Evolutionary conservation across 2,888 invertebrate genomes (phyloP), one percentile per base, ranked within the genome.

Genomic region (Rapana venosa): DNA sequence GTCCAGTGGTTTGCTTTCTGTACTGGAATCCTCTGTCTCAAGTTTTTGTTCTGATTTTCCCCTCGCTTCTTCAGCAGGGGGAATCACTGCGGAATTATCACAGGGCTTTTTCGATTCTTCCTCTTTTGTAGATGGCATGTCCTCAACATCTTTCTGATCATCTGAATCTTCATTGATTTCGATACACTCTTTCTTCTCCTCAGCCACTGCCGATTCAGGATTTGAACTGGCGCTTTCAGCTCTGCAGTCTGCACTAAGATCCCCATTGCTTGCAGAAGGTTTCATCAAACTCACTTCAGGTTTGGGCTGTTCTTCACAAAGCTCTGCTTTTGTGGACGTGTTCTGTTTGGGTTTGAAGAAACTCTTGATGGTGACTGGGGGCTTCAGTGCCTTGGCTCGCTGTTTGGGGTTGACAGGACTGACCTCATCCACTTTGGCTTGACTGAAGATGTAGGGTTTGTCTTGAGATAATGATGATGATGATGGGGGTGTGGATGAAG

Each of bases 301-400:
- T 32, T 79, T 79, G 32, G 79, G 11, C 35, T 17, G 32, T 22
- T 36, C 36, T 26, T 11, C 47, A 22, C 26, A 13, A 22, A 1
- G 20, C 36, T 83, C 47, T 66, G 26, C 66, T 66, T 32, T 35
- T 22, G 6, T 20, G 6, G 86, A 61, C 15, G 61, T 35, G 35
- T n/a, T 26, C 66, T 58, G 22, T 66, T 86, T 86, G 20, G 93
- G 91, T 92, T 94, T 94, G 90, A 96, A 96, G 92, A 95, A 96
- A 88, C 92, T 94, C 87, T 92, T 94, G 47, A 96, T 94, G 0
- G 95, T 95, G 17, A 95, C 93, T n/a, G 95, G 95, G 22, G 95
- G 95, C 35, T 92, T 93, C 35, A 94, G 90, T 17, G 95, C 95
- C 88, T 94, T 93, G 32, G 92, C 88, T n/a, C 93, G 88, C 84